Base-by-base conservation (phyloP, 2,888 invertebrate genomes). In the Euspilapteryx auroguttella region DNA sequence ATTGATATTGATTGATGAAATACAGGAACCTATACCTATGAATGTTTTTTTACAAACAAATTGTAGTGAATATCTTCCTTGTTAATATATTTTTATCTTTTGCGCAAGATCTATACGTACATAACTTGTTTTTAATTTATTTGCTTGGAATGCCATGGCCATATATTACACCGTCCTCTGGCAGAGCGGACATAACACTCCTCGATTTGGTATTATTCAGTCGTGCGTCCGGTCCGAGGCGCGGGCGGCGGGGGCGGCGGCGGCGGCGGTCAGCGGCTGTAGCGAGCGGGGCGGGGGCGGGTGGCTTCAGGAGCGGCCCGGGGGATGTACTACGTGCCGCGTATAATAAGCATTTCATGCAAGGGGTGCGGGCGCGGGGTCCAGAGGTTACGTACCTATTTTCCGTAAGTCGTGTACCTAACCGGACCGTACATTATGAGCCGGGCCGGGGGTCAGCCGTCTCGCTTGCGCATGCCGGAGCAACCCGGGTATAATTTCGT, bases 261-360 rank as follows among this genome's bases (percentile, higher is more conserved):
- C 64, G 64, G 49, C 58, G 55, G 59, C 42, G 45, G 38, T 47
- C 43, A 41, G 42, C 42, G 45, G 39, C 38, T 42, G 44, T 44
- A 29, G 50, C 43, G 49, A 42, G 64, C 54, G 64, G 38, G 64
- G 64, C 63, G 49, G 58, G 55, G 58, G 45, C 38, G 47, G 41
- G 40, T 41, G 42, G 46, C 37, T 40, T 50, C 49, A 50, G 49
- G 57, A 53, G 57, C 47, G 49, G 52, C 63, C 59, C 59, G 65
- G 68, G 64, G 56, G 62, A 63, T 55, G 53, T 49, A 44, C 49
- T 61, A 76, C 77, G 78, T 77, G 78, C 76, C 76, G 68, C 69
- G 78, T 75, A 78, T 77, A 77, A 78, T 78, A 78, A 78, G 77
- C 76, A 79, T 75, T 76, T 79, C 80, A 80, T 79, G 79, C 79